A percentile compares a stretch with the other conserved stretches of the same genome.
These are phyloP conservation scores for Tillus elongatus DNA, from an alignment of 2,888 invertebrate species.

Conservation along the genomic window DNA sequence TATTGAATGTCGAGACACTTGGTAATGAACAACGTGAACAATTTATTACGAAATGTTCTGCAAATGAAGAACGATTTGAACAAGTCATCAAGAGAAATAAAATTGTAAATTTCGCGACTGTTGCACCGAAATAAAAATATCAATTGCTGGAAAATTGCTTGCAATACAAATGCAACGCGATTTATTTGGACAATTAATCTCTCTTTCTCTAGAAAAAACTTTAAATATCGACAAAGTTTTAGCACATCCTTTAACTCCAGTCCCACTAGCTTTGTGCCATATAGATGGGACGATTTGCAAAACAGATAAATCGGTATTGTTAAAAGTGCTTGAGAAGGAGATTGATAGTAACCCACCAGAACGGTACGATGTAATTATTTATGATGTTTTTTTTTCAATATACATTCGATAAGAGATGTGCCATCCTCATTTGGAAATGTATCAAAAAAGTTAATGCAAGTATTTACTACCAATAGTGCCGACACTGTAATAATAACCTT, in stretches of 20 bases:
- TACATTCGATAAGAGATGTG: too few relatives aligned
- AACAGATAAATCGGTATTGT: too few relatives aligned
- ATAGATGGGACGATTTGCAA: slow-evolving; percentile 21
- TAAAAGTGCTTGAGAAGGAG: too few relatives aligned
- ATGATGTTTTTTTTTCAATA: too few relatives aligned
- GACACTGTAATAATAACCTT: too few relatives aligned
- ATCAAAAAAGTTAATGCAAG: too few relatives aligned
- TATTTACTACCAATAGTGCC: too few relatives aligned
- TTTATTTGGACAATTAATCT: slow-evolving; percentile 17
- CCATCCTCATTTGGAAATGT: too few relatives aligned
- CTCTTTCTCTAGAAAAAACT: slow-evolving; percentile 16
- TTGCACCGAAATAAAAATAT: slow-evolving; percentile 10
- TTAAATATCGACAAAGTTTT: slow-evolving; percentile 22
- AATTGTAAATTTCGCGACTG: slow-evolving; percentile 5
- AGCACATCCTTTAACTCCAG: slow-evolving; percentile 22
- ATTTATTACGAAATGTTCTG: slow-evolving; percentile 6
- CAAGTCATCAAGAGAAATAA: slow-evolving; percentile 1
- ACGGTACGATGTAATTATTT: too few relatives aligned
- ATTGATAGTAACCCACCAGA: too few relatives aligned
- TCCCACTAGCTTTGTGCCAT: slow-evolving; percentile 24
- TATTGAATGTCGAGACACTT: too few relatives aligned
- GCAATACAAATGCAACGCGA: slow-evolving; percentile 18
- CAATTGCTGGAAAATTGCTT: slow-evolving; percentile 11
- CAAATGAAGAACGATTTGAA: slow-evolving; percentile 2
- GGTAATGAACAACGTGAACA: slow-evolving; percentile 7